phyloP scores from a whole-genome alignment of 2,113 vertebrate genomes.

The Clarias magur region DNA sequence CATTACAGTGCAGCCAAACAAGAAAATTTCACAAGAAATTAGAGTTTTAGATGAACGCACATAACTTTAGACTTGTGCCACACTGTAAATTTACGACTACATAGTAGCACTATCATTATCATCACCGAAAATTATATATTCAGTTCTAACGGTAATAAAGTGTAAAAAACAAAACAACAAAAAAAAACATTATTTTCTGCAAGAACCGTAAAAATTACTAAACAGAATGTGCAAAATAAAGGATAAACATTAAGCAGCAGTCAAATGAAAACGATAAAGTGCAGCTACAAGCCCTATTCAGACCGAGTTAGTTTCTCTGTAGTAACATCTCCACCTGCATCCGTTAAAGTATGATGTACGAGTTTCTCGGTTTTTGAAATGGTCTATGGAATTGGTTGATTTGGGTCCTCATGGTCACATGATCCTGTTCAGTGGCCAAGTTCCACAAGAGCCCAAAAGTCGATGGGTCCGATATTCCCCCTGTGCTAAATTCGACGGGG shows the following conservation, averaged over 20 bases:
- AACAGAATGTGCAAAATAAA: conserved; percentile 70
- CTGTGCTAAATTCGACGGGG: no score
- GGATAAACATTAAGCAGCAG: conserved; percentile 60
- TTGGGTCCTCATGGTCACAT: not conserved
- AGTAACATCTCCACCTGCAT: no score
- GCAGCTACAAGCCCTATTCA: conserved; percentile 55
- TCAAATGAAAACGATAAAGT: conserved; percentile 69
- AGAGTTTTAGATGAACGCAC: not conserved
- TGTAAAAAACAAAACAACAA: not conserved
- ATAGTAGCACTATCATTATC: conserved; percentile 30
- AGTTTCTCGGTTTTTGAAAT: not conserved
- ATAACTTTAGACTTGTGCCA: conserved; percentile 49
- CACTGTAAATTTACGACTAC: conserved; percentile 36
- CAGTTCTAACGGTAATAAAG: not conserved
- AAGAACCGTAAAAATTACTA: not conserved
- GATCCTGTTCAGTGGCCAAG: not conserved
- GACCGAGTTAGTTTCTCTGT: not conserved
- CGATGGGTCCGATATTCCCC: no score
- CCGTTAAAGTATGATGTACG: not conserved
- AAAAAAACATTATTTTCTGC: not conserved
- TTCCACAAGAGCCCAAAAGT: not conserved
- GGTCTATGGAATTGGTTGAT: not conserved
- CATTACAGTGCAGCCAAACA: conserved; percentile 25
- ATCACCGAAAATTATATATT: conserved; percentile 8
- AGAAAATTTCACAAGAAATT: conserved; percentile 45